Evolutionary conservation across 2,113 vertebrate species (phyloP).

Genomic region (Conger conger): DNA sequence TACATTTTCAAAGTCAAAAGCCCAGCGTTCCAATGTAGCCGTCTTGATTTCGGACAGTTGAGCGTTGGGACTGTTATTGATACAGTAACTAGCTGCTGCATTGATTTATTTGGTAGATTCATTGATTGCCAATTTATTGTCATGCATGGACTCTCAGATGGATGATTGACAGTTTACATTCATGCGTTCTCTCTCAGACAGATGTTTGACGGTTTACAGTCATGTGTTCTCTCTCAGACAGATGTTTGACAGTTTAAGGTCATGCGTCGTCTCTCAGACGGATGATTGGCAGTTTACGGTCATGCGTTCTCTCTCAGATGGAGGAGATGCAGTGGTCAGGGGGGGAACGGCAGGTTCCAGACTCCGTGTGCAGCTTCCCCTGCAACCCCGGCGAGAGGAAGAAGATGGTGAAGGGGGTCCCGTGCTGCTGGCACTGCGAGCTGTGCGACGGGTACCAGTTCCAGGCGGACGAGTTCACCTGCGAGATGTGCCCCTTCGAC

Average conservation of each 20-base stretch:
- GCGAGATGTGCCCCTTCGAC: constrained; percentile 74
- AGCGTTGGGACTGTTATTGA: too few relatives aligned
- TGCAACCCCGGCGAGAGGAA: constrained; percentile 75
- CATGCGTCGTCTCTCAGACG: constrained; percentile 55
- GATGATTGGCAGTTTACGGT: too few relatives aligned
- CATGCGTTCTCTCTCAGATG: constrained; percentile 55
- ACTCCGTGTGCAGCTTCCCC: constrained; percentile 82
- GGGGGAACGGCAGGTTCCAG: constrained; percentile 65
- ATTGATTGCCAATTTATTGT: too few relatives aligned
- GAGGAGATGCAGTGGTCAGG: constrained; percentile 82
- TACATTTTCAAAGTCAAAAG: not conserved
- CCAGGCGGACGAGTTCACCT: constrained; percentile 76
- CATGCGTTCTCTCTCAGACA: constrained; percentile 55
- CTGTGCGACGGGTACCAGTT: constrained; percentile 78
- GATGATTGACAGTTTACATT: too few relatives aligned
- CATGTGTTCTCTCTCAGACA: constrained; percentile 55
- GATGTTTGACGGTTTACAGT: constrained; percentile 41
- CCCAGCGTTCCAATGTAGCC: not conserved
- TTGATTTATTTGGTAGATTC: too few relatives aligned
- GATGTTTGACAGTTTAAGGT: constrained; percentile 41
- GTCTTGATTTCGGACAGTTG: too few relatives aligned
- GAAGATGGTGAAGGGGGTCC: constrained; percentile 81
- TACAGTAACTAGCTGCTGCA: too few relatives aligned
- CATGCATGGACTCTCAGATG: too few relatives aligned
- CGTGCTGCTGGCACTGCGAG: constrained; percentile 85